phyloP scores from a whole-genome alignment of 2,113 vertebrate genomes.

The Fukomys damarensis region DNA sequence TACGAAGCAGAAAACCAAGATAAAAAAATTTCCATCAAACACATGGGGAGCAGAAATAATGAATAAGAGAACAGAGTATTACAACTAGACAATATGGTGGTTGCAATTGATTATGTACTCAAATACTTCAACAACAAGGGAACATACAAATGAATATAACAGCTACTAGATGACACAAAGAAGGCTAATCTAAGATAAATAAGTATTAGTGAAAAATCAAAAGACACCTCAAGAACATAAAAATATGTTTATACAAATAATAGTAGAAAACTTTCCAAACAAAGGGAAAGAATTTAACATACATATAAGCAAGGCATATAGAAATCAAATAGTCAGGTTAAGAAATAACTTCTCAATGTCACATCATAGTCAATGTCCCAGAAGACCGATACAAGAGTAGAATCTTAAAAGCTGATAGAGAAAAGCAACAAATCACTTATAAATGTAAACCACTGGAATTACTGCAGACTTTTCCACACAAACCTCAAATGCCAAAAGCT shows the following conservation, averaged over 20 bases:
- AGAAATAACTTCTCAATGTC: neutral
- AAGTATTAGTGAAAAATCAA: neutral
- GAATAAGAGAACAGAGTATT: neutral
- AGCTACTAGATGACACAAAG: neutral
- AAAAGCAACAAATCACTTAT: neutral
- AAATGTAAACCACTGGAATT: neutral
- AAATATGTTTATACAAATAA: neutral
- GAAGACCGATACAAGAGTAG: neutral
- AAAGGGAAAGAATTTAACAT: neutral
- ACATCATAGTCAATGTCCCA: neutral
- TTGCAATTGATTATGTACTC: neutral
- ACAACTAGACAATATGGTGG: neutral
- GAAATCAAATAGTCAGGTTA: neutral
- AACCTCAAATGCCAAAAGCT: neutral
- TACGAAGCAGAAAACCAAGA: neutral
- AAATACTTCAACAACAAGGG: neutral
- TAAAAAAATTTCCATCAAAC: neutral
- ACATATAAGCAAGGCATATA: neutral
- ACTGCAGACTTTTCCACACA: neutral
- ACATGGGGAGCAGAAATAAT: neutral
- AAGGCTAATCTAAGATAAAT: neutral
- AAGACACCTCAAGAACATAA: neutral
- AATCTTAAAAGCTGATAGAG: neutral
- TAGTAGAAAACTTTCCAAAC: neutral
- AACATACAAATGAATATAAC: neutral